Conservation (phyloP, 2,888 invertebrate genomes). For the Linnaemya tessellans region DNA sequence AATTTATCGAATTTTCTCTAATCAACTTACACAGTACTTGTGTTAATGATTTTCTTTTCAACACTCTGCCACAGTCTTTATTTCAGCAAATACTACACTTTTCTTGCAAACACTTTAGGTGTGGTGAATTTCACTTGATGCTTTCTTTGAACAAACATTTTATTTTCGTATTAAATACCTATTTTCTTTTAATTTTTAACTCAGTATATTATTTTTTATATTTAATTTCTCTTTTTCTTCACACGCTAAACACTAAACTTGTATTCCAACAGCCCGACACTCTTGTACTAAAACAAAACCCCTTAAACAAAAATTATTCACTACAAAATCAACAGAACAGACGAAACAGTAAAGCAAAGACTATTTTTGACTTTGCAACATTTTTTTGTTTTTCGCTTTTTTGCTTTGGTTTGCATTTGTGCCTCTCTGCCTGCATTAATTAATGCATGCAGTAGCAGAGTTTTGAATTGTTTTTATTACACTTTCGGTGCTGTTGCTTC, state of each 20-base stretch:
- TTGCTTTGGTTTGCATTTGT: constrained; percentile 1
- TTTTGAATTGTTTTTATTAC: background rate
- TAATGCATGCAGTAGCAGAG: constrained; percentile 10
- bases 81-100: background rate
- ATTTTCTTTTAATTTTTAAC: background rate
- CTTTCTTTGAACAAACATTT: background rate
- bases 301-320: constrained; percentile 35
- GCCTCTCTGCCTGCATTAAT: constrained; percentile 16
- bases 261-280: constrained; percentile 57
- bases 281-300: constrained; percentile 60
- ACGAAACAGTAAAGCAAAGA: background rate
- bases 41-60: constrained; percentile 15
- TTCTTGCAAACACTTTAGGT: constrained; percentile 32
- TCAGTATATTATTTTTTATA: background rate
- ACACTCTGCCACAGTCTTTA: background rate
- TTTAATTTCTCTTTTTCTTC: background rate
- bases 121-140: constrained; percentile 53
- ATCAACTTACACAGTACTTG: background rate
- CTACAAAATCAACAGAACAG: constrained; percentile 38
- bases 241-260: constrained; percentile 8
- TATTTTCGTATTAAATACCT: no score
- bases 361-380: constrained; percentile 45
- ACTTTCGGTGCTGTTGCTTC: constrained; percentile 32
- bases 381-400: constrained; percentile 5
- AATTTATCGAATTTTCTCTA: constrained; percentile 32